A percentile compares a stretch with the other conserved stretches of the same genome.
Conservation (phyloP, 2,113 vertebrate species). For the Sceloporus undulatus region DNA sequence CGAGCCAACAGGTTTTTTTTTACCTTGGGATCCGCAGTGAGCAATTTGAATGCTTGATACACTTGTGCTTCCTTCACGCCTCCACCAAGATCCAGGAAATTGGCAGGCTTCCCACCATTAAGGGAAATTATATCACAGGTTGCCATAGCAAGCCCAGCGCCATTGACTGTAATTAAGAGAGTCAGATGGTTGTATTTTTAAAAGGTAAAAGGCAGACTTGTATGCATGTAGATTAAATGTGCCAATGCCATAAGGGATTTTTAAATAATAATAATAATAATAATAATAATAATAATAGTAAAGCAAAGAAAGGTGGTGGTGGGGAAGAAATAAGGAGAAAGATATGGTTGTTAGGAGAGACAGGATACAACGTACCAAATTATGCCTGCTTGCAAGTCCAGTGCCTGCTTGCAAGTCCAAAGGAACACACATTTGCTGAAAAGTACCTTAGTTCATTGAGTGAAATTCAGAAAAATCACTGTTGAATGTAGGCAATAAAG, state of each 20-base stretch:
- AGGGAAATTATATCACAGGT: constrained; percentile 98
- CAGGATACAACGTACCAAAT: background rate
- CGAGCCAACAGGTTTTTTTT: background rate
- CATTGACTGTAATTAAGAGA: constrained; percentile 88
- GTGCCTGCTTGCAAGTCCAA: background rate
- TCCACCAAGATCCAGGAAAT: constrained; percentile 97
- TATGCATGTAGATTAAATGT: constrained; percentile 8
- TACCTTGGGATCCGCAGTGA: constrained; percentile 97
- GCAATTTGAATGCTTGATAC: constrained; percentile 96
- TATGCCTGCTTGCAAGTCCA: background rate
- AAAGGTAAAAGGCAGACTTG: rapidly evolving
- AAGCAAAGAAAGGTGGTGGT: background rate
- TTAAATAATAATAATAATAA: too few relatives aligned
- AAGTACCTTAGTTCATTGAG: background rate
- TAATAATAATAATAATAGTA: background rate
- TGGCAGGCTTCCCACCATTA: constrained; percentile 95
- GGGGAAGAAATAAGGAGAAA: background rate
- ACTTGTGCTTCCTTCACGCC: constrained; percentile 98
- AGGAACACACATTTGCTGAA: background rate
- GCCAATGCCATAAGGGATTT: background rate
- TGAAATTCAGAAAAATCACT: background rate
- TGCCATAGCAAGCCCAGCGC: constrained; percentile 97
- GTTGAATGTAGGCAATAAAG: background rate
- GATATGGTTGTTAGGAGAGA: background rate
- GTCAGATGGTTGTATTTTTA: constrained; percentile 14